Evolutionary conservation across 2,113 vertebrate species (phyloP).

Genomic region (Cichladusa arquata): DNA sequence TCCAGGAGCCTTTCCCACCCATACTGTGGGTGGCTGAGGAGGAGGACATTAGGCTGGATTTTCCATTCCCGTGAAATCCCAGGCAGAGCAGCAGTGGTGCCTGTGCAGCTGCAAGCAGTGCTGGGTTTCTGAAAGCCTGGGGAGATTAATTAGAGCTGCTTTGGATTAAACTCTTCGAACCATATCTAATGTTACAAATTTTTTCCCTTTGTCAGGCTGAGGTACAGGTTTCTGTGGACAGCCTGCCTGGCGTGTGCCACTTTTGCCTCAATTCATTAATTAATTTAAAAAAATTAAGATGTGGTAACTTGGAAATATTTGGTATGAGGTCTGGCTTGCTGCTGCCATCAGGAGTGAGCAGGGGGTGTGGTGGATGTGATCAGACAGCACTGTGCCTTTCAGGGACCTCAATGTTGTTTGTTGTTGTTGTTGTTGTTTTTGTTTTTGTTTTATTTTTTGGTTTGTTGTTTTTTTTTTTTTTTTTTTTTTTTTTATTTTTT

Average conservation of each 20-base stretch:
- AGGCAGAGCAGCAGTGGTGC: conserved; percentile 27
- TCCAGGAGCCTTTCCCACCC: background rate
- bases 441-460: too few species aligned
- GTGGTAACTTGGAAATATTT: background rate
- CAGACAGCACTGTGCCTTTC: background rate
- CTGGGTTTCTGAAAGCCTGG: conserved; percentile 44
- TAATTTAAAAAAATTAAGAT: background rate
- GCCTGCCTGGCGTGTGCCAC: background rate
- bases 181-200: conserved; percentile 62
- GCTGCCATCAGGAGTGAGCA: background rate
- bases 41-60: conserved; percentile 39
- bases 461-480: too few species aligned
- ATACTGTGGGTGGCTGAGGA: background rate
- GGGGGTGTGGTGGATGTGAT: accelerated
- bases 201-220: conserved; percentile 60
- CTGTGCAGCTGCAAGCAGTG: conserved; percentile 6
- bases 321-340: background rate
- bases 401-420: accelerated
- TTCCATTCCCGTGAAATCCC: conserved; percentile 56
- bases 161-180: conserved; percentile 71
- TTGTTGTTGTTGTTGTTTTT: too few species aligned
- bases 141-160: conserved; percentile 70
- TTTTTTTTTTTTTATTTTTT: too few species aligned
- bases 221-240: background rate
- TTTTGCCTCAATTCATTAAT: background rate